Evolutionary conservation across 2,888 invertebrate species (phyloP).

Genomic region (Aphodius sticticus): DNA sequence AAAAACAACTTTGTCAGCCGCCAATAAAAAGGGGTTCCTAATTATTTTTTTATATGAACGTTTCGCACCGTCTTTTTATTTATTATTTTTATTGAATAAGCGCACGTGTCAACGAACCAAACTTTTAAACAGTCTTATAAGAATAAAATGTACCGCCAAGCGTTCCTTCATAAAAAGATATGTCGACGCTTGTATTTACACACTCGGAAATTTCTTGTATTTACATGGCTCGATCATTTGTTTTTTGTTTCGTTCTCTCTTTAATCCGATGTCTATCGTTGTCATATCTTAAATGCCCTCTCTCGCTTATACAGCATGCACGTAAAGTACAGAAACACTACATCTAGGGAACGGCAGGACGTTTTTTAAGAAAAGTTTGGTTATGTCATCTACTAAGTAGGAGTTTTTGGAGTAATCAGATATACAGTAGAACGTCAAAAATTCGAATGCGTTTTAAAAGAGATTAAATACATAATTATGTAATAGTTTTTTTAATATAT

Average conservation of each 20-base stretch:
- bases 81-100: not conserved
- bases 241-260: not conserved
- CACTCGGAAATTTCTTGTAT: not conserved
- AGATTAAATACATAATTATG: too few relatives aligned
- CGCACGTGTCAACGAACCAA: not conserved
- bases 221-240: not conserved
- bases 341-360: too few relatives aligned
- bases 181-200: not conserved
- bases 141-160: constrained; percentile 4
- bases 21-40: not conserved
- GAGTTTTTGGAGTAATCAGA: too few relatives aligned
- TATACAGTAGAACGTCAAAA: too few relatives aligned
- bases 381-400: too few relatives aligned
- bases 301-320: not conserved
- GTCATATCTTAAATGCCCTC: not conserved
- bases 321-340: not conserved
- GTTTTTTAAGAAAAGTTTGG: too few relatives aligned
- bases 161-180: not conserved
- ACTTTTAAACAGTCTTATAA: not conserved
- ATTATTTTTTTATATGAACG: not conserved
- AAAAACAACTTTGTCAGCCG: not conserved
- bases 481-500: too few relatives aligned
- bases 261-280: not conserved
- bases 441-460: too few relatives aligned
- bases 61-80: not conserved